A percentile compares a stretch with the other conserved stretches of the same genome.
phyloP scores from a whole-genome alignment of 2,888 invertebrate species.

The Caenorhabditis drosophilae region DNA sequence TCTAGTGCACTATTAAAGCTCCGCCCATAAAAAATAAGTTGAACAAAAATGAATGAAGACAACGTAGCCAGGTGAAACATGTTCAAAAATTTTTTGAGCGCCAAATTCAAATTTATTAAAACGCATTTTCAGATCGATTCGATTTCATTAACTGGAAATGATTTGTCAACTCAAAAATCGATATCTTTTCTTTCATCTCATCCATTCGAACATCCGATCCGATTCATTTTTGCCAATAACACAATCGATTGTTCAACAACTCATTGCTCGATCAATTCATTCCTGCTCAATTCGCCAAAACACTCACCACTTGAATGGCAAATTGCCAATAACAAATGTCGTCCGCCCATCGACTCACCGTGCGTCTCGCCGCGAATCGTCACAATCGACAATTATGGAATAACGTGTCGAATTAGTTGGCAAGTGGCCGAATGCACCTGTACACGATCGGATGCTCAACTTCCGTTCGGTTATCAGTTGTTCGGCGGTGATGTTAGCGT shows the following conservation, averaged over 20 bases:
- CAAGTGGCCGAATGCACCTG: slow-evolving; percentile 33
- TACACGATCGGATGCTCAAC: neutral
- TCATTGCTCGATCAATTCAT: slow-evolving; percentile 29
- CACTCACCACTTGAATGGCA: slow-evolving; percentile 28
- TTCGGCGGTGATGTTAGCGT: neutral
- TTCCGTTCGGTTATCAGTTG: neutral
- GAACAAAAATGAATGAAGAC: too few species aligned
- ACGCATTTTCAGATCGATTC: slow-evolving; percentile 16
- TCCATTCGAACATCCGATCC: slow-evolving; percentile 22
- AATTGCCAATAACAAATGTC: slow-evolving; percentile 31
- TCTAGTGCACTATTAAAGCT: too few species aligned
- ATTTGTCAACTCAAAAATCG: slow-evolving; percentile 8
- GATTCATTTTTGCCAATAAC: slow-evolving; percentile 30
- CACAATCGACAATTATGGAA: slow-evolving; percentile 11
- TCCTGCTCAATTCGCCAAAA: slow-evolving; percentile 30
- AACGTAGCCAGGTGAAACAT: too few species aligned
- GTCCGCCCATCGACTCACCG: slow-evolving; percentile 12
- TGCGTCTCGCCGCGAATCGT: slow-evolving; percentile 15
- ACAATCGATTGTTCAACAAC: slow-evolving; percentile 29
- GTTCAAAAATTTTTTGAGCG: too few species aligned
- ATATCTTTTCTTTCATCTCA: slow-evolving; percentile 12
- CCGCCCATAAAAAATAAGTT: too few species aligned
- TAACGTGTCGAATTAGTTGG: slow-evolving; percentile 21
- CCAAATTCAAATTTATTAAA: neutral
- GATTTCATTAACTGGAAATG: slow-evolving; percentile 23